phyloP scores from a whole-genome alignment of 2,888 invertebrate species.

The Scelioninae gen. 1 region DNA sequence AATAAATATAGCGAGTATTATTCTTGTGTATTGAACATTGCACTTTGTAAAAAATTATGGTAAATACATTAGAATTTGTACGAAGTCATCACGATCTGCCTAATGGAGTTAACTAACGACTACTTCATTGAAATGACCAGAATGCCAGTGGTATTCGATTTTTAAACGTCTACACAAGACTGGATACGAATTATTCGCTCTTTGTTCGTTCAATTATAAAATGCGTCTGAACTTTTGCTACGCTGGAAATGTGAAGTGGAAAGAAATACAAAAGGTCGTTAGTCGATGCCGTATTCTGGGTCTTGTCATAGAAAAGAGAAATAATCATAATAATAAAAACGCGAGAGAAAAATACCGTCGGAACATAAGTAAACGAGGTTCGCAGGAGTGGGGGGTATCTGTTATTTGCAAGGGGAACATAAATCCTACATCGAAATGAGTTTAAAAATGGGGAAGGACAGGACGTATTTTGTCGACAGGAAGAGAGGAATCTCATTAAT shows the following conservation, averaged over 20 bases:
- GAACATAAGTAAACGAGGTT: constrained; percentile 53
- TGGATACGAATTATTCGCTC: background rate
- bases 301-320: constrained; percentile 5
- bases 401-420: constrained; percentile 72
- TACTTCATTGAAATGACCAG: background rate
- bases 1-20: too few species aligned
- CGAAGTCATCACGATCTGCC: background rate
- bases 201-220: constrained; percentile 41
- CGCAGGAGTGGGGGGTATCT: constrained; percentile 31
- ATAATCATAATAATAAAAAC: constrained; percentile 46
- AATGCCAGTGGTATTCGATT: constrained; percentile 6
- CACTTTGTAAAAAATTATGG: too few species aligned
- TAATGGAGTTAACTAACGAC: background rate
- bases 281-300: constrained; percentile 30
- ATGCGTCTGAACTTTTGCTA: constrained; percentile 20
- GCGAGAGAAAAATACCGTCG: constrained; percentile 41
- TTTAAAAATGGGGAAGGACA: constrained; percentile 78
- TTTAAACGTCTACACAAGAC: constrained; percentile 14
- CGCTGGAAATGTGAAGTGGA: constrained; percentile 10
- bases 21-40: too few species aligned
- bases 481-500: constrained; percentile 82
- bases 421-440: constrained; percentile 80
- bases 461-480: constrained; percentile 79
- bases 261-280: constrained; percentile 45
- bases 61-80: too few species aligned